Percentiles rank a stretch among this genome's conserved stretches.
phyloP scores from a whole-genome alignment of 2,797 vertebrate species.

The Ataeniobius toweri region DNA sequence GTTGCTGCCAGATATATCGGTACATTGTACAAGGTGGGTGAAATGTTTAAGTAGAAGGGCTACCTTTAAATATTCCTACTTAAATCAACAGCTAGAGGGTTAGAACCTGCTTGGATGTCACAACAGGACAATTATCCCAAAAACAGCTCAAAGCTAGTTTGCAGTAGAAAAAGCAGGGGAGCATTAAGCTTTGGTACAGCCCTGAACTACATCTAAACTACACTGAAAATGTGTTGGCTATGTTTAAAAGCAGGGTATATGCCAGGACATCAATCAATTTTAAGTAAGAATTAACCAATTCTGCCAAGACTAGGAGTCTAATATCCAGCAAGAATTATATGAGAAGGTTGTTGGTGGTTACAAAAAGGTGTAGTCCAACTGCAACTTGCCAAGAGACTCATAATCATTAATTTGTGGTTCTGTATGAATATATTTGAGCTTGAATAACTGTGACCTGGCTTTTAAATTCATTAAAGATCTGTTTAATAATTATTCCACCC shows the following conservation, averaged over 20 bases:
- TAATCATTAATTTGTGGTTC: background rate
- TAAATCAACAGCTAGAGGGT: no score
- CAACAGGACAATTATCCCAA: no score
- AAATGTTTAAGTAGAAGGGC: no score
- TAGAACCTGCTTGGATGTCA: no score
- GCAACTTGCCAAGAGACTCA: background rate
- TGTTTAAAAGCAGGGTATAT: background rate
- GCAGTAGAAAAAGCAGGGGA: no score
- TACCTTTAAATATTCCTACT: background rate
- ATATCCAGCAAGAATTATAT: background rate
- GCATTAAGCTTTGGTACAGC: no score
- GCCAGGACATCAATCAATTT: background rate
- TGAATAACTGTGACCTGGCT: background rate
- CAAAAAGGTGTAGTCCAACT: background rate
- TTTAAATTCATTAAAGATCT: background rate
- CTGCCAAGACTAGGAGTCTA: background rate
- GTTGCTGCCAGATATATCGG: no score
- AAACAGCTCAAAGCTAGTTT: no score
- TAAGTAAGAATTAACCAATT: background rate
- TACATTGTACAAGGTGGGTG: no score
- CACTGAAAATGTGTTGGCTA: background rate
- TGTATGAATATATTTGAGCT: background rate
- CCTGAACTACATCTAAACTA: background rate
- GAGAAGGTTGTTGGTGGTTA: background rate
- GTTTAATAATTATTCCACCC: background rate